Evolutionary conservation across 2,113 vertebrate genomes (phyloP), one percentile per base, ranked within the genome.

Genomic region (Stigmatopora nigra): DNA sequence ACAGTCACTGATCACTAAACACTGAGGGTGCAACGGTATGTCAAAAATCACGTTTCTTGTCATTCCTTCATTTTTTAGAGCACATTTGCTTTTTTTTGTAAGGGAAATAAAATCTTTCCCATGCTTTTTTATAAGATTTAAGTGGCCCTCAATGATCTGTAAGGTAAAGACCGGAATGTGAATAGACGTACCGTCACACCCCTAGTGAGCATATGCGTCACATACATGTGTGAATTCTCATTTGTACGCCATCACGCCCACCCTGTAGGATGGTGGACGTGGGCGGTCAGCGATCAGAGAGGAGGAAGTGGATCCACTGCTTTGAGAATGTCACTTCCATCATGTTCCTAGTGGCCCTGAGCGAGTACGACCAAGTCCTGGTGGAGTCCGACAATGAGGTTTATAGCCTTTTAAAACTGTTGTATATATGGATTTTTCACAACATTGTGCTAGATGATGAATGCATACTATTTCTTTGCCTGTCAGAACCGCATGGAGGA

Each of bases 251-350:
- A 20, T 31, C 44, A 59, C 65, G 25, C 73, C 62, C 72, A 44
- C 7, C 41, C 53, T 35, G 70, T 84, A 99, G 97, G 86, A 99
- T 99, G 97, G 97, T 99, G 87, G 97, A 99, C 71, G 97, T 98
- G 0, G 97, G 97, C 9, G 97, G 97, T 36, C 97, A 99, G 82
- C 90, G 97, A 81, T 98, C 97, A 2, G 97, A 99, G 86, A 91
- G 97, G 84, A 93, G 97, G 90, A 99, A 99, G 91, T 99, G 97
- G 97, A 99, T 99, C 78, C 97, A 99, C 86, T 99, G 97, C 90
- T 99, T 99, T 76, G 97, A 99, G 92, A 99, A 99, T 3, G 97
- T 99, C 79, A 99, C 97, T 36, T 99, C 97, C 87, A 99, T 99
- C 83, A 99, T 98, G 97, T 99, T 99, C 74, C 91, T 99, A 25